Evolutionary conservation across 2,113 vertebrate genomes (phyloP), one percentile per base, ranked within the genome.

Genomic region (Aythya baeri): DNA sequence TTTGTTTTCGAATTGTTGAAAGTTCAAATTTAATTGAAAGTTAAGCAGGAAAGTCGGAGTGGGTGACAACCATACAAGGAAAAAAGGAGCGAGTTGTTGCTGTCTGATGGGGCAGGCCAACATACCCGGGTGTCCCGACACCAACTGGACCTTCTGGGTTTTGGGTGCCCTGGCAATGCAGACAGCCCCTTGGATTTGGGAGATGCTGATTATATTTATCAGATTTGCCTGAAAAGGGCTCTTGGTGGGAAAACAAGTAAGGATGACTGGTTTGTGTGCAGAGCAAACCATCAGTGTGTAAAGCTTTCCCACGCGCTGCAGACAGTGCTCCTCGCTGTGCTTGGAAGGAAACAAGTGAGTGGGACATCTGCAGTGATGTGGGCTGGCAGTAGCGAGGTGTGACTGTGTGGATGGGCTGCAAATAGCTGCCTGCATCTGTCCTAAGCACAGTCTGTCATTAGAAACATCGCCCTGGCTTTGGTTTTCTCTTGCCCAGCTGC

Each of bases 81-180:
- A n/a, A 74, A n/a, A 52, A 34, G 63, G 9, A 20, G 22, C 9
- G 70, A 67, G 23, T 57, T 46, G 3, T 27, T 73, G 62, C 62
- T 11, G 12, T 62, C 77, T 38, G 57, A 25, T 0, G 14, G 91
- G 34, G n/a, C 66, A 18, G 23, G 41, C 34, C 26, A 34, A 54
- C 36, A 66, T 17, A 25, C 22, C 61, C 27, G 36, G 25, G 9
- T n/a, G 36, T 63, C 46, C 44, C 6, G 11, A 41, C 46, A 43
- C 11, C 2, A 1, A 5, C 1, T 1, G 21, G 41, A 34, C 38
- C 27, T 0, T 0, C 36, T 10, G 58, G 20, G 7, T n/a, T 76
- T 58, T 0, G 4, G 68, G 46, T 58, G 14, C 17, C 29, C 3
- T 62, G 27, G 10, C 29, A 26, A 5, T 27, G 27, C 32, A 11